Conservation (phyloP, 2,888 invertebrate genomes). For the Drosophila mayaguana region DNA sequence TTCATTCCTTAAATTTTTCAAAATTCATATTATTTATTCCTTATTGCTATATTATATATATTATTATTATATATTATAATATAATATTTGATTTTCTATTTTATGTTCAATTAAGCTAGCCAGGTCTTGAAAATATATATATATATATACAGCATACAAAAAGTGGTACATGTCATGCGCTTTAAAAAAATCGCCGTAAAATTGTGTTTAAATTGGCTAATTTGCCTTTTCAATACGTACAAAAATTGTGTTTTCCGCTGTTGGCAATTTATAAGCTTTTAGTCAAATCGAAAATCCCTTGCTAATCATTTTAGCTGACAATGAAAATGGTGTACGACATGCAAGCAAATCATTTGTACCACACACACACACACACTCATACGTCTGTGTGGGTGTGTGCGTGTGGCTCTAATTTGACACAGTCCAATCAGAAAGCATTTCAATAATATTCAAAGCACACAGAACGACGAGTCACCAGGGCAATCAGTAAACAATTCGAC, state of each 20-base stretch:
- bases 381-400: background rate
- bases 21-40: no score
- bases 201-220: background rate
- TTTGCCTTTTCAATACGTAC: conserved; percentile 3
- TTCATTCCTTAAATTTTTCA: no score
- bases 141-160: no score
- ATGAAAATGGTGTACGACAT: conserved; percentile 31
- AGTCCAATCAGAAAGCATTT: conserved; percentile 64
- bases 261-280: conserved; percentile 42
- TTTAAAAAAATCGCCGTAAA: background rate
- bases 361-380: background rate
- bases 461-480: conserved; percentile 24
- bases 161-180: no score
- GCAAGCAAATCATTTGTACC: conserved; percentile 44
- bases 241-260: conserved; percentile 7
- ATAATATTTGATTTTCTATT: no score
- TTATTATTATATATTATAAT: no score
- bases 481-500: conserved; percentile 75
- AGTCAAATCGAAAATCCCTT: conserved; percentile 36
- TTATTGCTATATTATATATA: no score
- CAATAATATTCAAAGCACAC: conserved; percentile 38
- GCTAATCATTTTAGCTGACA: conserved; percentile 44
- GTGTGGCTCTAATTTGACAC: conserved; percentile 35
- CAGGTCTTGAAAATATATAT: no score
- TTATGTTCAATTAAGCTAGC: no score